Evolutionary conservation across 2,113 vertebrate genomes (phyloP), one percentile per base, ranked within the genome.

Genomic region (Chloropsis cyanopogon): DNA sequence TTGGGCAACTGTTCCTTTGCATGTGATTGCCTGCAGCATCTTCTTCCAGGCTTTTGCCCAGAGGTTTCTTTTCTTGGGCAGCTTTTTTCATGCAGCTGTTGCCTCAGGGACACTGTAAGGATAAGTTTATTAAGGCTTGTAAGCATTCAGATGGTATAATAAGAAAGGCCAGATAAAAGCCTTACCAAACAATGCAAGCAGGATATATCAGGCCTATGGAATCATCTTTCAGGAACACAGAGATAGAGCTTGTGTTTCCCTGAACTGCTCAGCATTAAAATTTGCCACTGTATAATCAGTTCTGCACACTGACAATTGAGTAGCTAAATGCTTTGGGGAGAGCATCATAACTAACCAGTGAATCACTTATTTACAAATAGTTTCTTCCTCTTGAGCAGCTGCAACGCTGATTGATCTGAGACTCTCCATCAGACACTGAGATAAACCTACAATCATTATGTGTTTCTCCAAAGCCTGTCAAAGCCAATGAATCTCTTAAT

Each of bases 291-390:
- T 28, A 28, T 42, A 83, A 63, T 28, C 64, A 52, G 64, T 44
- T 78, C 29, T 82, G 42, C 44, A 54, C 39, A 17, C 56, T 81
- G 42, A 16, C 35, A 75, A 31, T 17, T 35, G 33, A 64, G 39
- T 35, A 78, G 41, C 60, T 78, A 82, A 82, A 75, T 53, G 61
- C 60, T 84, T 92, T 88, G 22, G 41, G 61, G 50, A 90, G 12
- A 49, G 20, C 79, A 87, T 84, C 52, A 39, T 87, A 91, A 69
- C 65, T 56, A 82, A 82, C 76, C 52, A 39, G 78, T 39, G 42
- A 71, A 95, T 72, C 10, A 50, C 77, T 90, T 95, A 89, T 91
- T 95, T 87, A 82, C 56, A 92, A 82, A 91, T 42, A 87, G 25
- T 82, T 88, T 69, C 54, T 61, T 78, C 29, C 37, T 86, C 65